Conservation (phyloP, 2,797 vertebrate species). For the Dermochelys coriacea region DNA sequence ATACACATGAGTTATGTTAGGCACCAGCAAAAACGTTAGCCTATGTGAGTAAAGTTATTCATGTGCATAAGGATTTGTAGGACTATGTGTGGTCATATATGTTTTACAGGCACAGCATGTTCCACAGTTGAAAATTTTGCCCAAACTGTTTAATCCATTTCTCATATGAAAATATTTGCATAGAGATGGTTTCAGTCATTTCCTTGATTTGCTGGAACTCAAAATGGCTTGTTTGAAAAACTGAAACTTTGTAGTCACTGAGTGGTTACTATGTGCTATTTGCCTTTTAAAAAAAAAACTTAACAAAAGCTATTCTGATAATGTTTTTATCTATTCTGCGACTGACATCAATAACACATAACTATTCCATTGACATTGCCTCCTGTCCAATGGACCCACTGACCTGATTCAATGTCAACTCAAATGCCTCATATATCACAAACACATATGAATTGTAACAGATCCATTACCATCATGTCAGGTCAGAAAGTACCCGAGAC, state of each 20-base stretch:
- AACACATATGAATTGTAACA: conserved; percentile 50
- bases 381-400: conserved; percentile 81
- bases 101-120: conserved; percentile 7
- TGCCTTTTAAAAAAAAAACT: conserved; percentile 52
- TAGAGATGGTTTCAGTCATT: neutral
- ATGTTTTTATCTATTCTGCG: conserved; percentile 82
- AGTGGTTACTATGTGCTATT: conserved; percentile 64
- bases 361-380: conserved; percentile 83
- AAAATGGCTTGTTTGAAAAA: conserved; percentile 11
- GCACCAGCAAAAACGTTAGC: neutral
- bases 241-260: neutral
- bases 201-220: conserved; percentile 11
- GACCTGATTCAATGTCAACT: conserved; percentile 83
- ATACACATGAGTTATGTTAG: neutral
- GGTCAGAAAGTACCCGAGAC: conserved; percentile 38
- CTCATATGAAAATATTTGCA: neutral
- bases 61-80: neutral
- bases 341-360: conserved; percentile 84
- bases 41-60: neutral
- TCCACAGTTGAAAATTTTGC: neutral
- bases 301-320: conserved; percentile 81
- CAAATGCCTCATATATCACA: conserved; percentile 81
- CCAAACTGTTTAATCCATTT: conserved; percentile 2
- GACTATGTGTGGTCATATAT: neutral
- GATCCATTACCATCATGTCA: conserved; percentile 58